Evolutionary conservation across 30 jellyfish, hydroid and myxozoan species (phyloP), one percentile per base, ranked within the genome.

Genomic region (Cassiopea xamachana): DNA sequence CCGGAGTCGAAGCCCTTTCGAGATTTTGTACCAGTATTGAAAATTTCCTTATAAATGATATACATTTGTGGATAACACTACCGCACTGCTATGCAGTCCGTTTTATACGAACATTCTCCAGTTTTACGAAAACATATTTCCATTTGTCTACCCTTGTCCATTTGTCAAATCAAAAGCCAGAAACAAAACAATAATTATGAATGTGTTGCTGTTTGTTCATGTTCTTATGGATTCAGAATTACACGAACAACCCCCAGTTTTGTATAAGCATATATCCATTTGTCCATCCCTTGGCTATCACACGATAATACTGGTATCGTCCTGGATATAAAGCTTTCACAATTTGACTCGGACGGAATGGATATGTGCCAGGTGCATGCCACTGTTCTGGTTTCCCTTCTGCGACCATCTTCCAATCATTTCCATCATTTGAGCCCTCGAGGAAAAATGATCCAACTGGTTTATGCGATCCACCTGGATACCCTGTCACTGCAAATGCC

Each of bases 211-310:
- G 39, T 27, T 27, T 27, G 39, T 27, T 27, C 39, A 27, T 27
- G 39, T 27, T 27, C 39, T 27, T 27, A 27, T 27, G 0, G 39
- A 27, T 27, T 27, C 39, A 27, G 39, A 27, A 27, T 75, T 46
- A 75, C 45, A 80, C 60, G 68, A 68, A 82, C 67, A 84, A 80
- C 72, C 92, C 92, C 86, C 77, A 72, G 64, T 84, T 84, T 19
- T 72, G 76, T 1, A 84, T 84, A 8, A 84, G 79, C 92, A 84
- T 84, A 0, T 48, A 7, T 8, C 84, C 84, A 72, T 84, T 84
- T 48, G 92, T 72, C 92, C 92, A 84, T 10, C 92, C 92, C 69
- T 51, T 84, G 55, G 92, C 92, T 16, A 84, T 84, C 77, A 84
- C 92, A 3, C 77, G 88, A 39, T 79, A 79, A 49, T 27, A 48